Percentiles rank a stretch among this genome's conserved stretches.
Conservation (phyloP, 2,113 vertebrate genomes). For the Xenopus borealis region DNA sequence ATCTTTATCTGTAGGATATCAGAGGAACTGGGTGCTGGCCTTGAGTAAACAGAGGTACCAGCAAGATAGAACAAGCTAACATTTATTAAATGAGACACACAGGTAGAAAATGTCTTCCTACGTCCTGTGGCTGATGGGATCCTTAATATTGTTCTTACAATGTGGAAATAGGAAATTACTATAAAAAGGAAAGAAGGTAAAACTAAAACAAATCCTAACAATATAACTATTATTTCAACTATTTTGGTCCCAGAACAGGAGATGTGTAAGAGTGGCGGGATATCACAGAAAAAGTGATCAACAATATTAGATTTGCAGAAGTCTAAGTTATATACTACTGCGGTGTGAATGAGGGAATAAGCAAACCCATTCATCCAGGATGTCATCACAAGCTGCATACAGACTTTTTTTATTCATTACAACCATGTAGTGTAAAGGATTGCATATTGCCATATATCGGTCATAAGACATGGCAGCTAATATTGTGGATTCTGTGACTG, state of each 20-base stretch:
- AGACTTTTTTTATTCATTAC: conserved; percentile 4
- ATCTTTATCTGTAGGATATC: conserved; percentile 9
- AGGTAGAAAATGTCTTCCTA: conserved; percentile 56
- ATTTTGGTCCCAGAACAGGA: conserved; percentile 15
- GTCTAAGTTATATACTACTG: conserved; percentile 13
- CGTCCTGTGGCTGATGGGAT: conserved; percentile 34
- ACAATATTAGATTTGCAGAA: conserved; percentile 26
- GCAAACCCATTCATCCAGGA: conserved; percentile 19
- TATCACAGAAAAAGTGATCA: conserved; percentile 31
- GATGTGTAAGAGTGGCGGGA: conserved; percentile 23
- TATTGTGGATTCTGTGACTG: neutral
- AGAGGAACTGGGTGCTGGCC: conserved; percentile 1
- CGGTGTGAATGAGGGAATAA: conserved; percentile 20
- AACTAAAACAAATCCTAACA: conserved; percentile 16
- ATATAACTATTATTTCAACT: neutral
- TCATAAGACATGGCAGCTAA: conserved; percentile 11
- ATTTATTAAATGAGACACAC: conserved; percentile 52
- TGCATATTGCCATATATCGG: conserved; percentile 2
- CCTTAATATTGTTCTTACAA: conserved; percentile 29
- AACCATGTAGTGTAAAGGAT: neutral
- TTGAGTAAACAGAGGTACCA: conserved; percentile 54
- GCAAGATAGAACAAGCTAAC: conserved; percentile 56
- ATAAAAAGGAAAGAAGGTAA: conserved; percentile 39
- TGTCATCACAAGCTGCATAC: neutral
- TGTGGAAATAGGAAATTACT: conserved; percentile 50